Base-by-base conservation (phyloP, 1,140 invertebrate species). In the Radopholus similis region DNA sequence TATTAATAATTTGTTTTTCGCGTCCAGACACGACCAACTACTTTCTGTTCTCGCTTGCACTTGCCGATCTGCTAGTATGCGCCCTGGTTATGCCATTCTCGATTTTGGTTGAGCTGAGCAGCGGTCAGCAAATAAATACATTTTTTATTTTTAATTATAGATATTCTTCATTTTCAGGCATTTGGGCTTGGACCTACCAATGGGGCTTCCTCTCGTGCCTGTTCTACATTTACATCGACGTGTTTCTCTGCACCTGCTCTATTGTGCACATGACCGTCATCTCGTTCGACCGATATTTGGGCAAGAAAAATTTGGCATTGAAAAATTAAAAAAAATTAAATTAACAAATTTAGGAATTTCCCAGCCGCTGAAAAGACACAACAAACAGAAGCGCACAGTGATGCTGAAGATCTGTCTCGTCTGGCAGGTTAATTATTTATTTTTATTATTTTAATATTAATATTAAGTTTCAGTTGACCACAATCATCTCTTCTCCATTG, bases 241-340 rank as follows among this genome's bases (percentile, higher is more conserved):
- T 95, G n/a, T 85, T 95, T 34, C 90, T 92, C 58, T 95, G 93
- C 80, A 92, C 91, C 0, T 90, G 91, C 6, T 92, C 90, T 76
- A 96, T 96, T 80, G 90, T 94, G 88, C 93, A 96, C 87, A 95
- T 96, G 91, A 93, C 92, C 82, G 93, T 92, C 84, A 95, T 96
- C 82, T 92, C 90, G 38, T 86, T 96, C 70, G 91, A 92, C 67
- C 88, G 93, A 75, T 96, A 93, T 83, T 83, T 94, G 65, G 91
- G 92, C 51, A 94, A 42, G 11, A 13, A 13, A 13, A 95, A 86
- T 90, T 35, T 91, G 91, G 91, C 44, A 94, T 42, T 42, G 11
- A 2, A 13, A 13, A 42, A 42, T 13, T n/a, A 42, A 51, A 26
- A 26, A 23, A 51, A 23, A 26, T 51, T 26, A 4, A 3, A 23